Percentiles rank a stretch among this genome's conserved stretches.
These are phyloP conservation scores for Cyrtonyx montezumae DNA, from an alignment of 2,113 vertebrate genomes.

Conservation along the genomic window DNA sequence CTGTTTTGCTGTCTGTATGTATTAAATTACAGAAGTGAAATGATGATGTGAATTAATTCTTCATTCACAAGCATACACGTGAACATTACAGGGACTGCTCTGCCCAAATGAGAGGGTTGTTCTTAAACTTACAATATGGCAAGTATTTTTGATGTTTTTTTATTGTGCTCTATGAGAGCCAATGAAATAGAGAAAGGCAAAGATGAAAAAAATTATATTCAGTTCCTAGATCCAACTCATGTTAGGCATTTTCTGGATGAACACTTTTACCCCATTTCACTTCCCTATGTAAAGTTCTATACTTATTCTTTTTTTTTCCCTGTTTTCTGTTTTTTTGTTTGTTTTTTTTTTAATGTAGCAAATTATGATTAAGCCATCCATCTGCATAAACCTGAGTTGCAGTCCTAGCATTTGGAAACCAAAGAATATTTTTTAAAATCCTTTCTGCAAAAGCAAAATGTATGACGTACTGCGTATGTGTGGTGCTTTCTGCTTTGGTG, in stretches of 20 bases:
- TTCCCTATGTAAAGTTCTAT: background rate
- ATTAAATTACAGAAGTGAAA: conserved; percentile 44
- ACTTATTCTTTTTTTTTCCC: background rate
- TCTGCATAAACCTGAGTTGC: background rate
- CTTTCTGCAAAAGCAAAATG: background rate
- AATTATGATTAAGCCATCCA: background rate
- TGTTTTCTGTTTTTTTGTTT: background rate
- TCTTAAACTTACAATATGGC: background rate
- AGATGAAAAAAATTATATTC: background rate
- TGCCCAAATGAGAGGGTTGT: background rate
- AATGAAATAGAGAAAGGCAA: background rate
- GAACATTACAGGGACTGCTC: background rate
- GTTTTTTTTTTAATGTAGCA: background rate
- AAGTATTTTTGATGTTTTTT: background rate
- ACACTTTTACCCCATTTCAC: background rate
- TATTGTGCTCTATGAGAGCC: background rate
- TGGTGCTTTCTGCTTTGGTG: accelerated
- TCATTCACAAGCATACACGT: conserved; percentile 25
- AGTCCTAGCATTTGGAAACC: conserved; percentile 24
- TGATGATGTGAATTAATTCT: conserved; percentile 45
- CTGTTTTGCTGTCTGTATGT: conserved; percentile 39
- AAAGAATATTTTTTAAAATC: conserved; percentile 8
- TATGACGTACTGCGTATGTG: background rate
- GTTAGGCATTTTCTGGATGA: background rate
- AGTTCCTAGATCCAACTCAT: background rate